Percentiles rank a stretch among this genome's conserved stretches.
phyloP scores from a whole-genome alignment of 64 coral and sea anemone genomes.

The Hydrozoanthus tunicans region DNA sequence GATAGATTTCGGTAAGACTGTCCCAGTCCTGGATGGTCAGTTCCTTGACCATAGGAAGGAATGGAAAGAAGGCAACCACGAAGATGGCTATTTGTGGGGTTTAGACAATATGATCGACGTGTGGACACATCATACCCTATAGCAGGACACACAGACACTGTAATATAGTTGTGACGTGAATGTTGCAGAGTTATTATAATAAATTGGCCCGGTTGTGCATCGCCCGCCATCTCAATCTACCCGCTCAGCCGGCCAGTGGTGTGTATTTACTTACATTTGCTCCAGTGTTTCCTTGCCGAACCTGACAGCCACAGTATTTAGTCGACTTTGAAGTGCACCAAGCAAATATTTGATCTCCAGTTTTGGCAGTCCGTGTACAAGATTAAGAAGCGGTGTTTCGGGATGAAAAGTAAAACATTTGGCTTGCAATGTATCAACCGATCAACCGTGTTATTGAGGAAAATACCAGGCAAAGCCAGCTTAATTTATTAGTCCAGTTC shows the following conservation, averaged over 20 bases:
- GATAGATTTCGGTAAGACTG: constrained; percentile 98
- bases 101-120: constrained; percentile 96
- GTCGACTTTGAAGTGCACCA: no score
- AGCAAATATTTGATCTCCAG: no score
- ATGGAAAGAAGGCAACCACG: constrained; percentile 97
- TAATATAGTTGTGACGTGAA: background rate
- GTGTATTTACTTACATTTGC: no score
- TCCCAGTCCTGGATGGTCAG: constrained; percentile 61
- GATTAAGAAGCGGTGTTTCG: no score
- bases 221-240: background rate
- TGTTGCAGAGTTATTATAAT: background rate
- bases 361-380: no score
- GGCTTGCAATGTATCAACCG: no score
- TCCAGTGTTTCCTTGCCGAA: no score
- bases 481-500: no score
- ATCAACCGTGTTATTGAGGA: no score
- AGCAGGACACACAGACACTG: background rate
- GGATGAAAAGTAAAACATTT: no score
- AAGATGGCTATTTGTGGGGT: constrained; percentile 98
- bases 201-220: background rate
- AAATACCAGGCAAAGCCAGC: no score
- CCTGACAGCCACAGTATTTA: no score
- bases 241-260: background rate
- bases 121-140: constrained; percentile 70
- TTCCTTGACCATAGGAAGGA: constrained; percentile 65